phyloP scores from a whole-genome alignment of 1,140 invertebrate genomes.

The Leptonema lineaticorne region DNA sequence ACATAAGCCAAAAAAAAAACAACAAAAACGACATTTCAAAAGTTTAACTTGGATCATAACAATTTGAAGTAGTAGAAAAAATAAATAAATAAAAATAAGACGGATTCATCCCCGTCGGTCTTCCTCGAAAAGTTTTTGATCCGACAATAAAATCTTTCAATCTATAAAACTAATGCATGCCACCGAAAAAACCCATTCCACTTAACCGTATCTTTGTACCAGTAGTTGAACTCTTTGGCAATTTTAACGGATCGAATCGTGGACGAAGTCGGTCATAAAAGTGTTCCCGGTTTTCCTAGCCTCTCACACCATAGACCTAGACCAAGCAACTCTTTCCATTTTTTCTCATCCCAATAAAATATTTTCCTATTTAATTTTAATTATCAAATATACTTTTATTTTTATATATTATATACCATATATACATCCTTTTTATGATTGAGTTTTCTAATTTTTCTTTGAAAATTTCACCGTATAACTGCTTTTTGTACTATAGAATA shows the following conservation, averaged over 20 bases:
- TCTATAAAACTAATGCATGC: constrained; percentile 40
- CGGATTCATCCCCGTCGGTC: not conserved
- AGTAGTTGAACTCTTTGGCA: constrained; percentile 21
- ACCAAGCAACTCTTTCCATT: not conserved
- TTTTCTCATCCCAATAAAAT: not conserved
- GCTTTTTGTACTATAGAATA: too few relatives aligned
- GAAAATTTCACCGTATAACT: too few relatives aligned
- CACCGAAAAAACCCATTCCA: not conserved
- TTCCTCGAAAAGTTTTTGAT: constrained; percentile 36
- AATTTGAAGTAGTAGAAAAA: constrained; percentile 5
- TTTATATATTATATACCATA: too few relatives aligned
- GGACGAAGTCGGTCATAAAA: constrained; percentile 16
- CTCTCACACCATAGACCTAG: not conserved
- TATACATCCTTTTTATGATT: too few relatives aligned
- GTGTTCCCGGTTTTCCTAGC: not conserved
- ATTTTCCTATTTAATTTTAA: too few relatives aligned
- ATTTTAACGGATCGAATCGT: constrained; percentile 20
- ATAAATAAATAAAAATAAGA: too few relatives aligned
- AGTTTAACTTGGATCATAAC: too few relatives aligned
- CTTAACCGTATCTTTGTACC: not conserved
- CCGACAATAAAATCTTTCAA: constrained; percentile 39
- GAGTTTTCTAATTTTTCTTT: too few relatives aligned
- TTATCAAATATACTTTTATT: too few relatives aligned
- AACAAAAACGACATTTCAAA: not conserved
- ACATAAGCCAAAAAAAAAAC: not conserved